These are phyloP conservation scores for Pollenia labialis DNA, from an alignment of 2,888 invertebrate species.

Conservation along the genomic window DNA sequence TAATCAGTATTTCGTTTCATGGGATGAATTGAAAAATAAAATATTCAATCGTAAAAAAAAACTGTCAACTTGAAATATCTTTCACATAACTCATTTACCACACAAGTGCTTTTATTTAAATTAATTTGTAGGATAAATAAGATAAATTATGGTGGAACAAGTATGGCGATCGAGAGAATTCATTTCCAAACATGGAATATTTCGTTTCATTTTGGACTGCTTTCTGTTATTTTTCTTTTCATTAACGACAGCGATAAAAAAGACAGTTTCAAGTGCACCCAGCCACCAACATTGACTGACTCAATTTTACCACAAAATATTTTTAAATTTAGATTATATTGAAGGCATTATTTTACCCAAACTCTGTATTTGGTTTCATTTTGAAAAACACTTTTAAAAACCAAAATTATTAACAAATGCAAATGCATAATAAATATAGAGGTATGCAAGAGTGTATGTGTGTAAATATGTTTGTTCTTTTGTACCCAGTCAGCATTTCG, in stretches of 20 bases:
- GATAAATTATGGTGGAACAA: conserved; percentile 63
- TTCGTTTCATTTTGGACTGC: conserved; percentile 3
- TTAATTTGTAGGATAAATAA: conserved; percentile 56
- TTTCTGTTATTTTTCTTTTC: neutral
- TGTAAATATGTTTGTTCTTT: neutral
- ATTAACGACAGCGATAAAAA: conserved; percentile 50
- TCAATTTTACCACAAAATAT: conserved; percentile 26
- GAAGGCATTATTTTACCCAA: conserved; percentile 37
- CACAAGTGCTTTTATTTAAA: conserved; percentile 25
- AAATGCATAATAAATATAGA: neutral
- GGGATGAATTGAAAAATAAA: neutral
- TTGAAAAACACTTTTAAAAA: neutral
- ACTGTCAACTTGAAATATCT: conserved; percentile 20
- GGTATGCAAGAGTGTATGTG: no score
- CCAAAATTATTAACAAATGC: conserved; percentile 6
- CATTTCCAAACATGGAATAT: neutral
- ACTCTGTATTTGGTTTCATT: conserved; percentile 14
- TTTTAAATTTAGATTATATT: conserved; percentile 11
- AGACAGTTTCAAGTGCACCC: conserved; percentile 60
- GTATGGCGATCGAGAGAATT: conserved; percentile 45
- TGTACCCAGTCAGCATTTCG: no score
- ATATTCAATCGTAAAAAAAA: neutral
- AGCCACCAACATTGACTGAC: neutral
- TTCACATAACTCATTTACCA: conserved; percentile 4
- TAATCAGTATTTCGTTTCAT: conserved; percentile 30